Evolutionary conservation across 2,113 vertebrate genomes (phyloP), one percentile per base, ranked within the genome.

Genomic region (Etheostoma spectabile): DNA sequence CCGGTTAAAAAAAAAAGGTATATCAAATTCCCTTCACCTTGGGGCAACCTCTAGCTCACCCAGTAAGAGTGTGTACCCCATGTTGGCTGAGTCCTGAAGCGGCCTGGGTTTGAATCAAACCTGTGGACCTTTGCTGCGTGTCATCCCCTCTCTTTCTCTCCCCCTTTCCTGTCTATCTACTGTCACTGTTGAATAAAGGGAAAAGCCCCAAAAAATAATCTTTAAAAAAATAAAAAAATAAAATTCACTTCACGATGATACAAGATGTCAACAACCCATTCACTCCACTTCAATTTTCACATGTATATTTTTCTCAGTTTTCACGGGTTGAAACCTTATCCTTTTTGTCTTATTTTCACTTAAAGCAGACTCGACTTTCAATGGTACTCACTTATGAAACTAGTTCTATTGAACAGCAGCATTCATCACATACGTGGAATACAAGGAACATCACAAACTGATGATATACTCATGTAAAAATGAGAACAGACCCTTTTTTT

Each of bases 371-470:
- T 59, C 0, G 3, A 7, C 16, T 8, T 51, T 65, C 3, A 27
- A 2, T 27, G 5, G 11, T 24, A 70, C 19, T 68, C 12, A 22
- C 35, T 52, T 6, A 42, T 52, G 42, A 59, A 59, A 60, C 24
- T 14, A 46, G 22, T 60, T 42, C 12, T 2, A n/a, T 19, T 59
- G 19, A 49, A 49, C 45, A n/a, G 53, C 70, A 61, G 21, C n/a
- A 53, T 46, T 74, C 12, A 52, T 65, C 49, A 2, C 57, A 64
- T 46, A 52, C 52, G 69, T 55, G 35, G 35, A 63, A 60, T 22
- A 35, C 38, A 42, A 46, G 59, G 49, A 61, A 66, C 69, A 51
- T 65, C 74, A 61, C 71, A 74, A 51, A 68, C 46, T 45, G 66
- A 77, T 66, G 38, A 60, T 59, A 27, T 49, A 48, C 77, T 18